A percentile compares a stretch with the other conserved stretches of the same genome.
These are phyloP conservation scores for Parnassius smintheus DNA, from an alignment of 2,888 invertebrate species.

Conservation along the genomic window DNA sequence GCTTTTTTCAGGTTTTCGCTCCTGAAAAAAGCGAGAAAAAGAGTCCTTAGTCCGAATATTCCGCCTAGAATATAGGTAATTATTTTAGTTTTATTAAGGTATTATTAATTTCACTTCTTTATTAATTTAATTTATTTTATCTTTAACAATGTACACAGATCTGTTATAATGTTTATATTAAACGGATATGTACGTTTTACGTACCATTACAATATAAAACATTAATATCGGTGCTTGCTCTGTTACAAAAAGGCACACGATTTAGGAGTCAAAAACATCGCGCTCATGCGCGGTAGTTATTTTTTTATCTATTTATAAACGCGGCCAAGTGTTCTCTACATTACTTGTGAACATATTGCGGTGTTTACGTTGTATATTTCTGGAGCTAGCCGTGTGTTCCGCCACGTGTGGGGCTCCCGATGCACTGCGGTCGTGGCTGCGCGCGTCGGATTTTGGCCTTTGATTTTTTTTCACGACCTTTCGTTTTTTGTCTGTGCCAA, in stretches of 20 bases:
- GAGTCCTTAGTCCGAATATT: no score
- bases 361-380: constrained; percentile 74
- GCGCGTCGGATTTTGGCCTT: constrained; percentile 22
- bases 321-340: constrained; percentile 64
- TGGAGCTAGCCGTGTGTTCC: constrained; percentile 64
- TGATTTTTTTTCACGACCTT: constrained; percentile 24
- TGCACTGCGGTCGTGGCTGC: constrained; percentile 29
- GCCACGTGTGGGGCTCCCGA: constrained; percentile 59
- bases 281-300: constrained; percentile 34
- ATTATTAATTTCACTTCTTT: no score
- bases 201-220: no score
- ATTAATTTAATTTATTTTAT: no score
- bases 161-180: no score
- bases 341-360: constrained; percentile 69
- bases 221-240: no score
- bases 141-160: no score
- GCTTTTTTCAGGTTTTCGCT: no score
- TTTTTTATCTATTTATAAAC: constrained; percentile 74
- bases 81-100: no score
- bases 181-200: no score
- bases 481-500: constrained; percentile 25
- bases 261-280: constrained; percentile 5
- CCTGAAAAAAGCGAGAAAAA: no score
- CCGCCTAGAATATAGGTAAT: no score
- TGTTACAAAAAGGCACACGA: constrained; percentile 1